Percentiles rank a stretch among this genome's conserved stretches.
Conservation (phyloP, 2,888 invertebrate species). For the Tetranychus piercei region DNA sequence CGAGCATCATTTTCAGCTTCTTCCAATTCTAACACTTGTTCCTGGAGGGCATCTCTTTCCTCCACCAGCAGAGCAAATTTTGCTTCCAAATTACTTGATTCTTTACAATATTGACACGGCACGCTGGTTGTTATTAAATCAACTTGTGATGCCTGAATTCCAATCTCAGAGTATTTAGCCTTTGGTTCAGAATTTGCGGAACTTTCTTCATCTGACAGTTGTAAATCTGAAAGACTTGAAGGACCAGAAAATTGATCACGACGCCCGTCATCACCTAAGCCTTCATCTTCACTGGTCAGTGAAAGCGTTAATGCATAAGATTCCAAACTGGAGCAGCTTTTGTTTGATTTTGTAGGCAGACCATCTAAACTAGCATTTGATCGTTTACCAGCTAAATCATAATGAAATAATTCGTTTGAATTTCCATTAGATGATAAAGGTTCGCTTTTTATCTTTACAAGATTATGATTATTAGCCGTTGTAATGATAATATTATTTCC, state of each 20-base stretch:
- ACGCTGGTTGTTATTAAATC: not conserved
- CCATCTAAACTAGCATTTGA: not conserved
- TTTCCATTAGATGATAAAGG: not conserved
- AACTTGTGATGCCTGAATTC: not conserved
- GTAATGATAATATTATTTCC: too few relatives aligned
- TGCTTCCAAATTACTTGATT: not conserved
- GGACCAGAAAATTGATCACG: slow-evolving; percentile 25
- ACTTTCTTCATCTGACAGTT: slow-evolving; percentile 14
- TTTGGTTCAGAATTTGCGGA: not conserved
- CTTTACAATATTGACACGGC: not conserved
- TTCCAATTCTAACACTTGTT: slow-evolving; percentile 53
- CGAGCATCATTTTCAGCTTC: slow-evolving; percentile 57
- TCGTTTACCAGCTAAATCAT: not conserved
- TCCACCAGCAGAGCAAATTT: not conserved
- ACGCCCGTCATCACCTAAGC: slow-evolving; percentile 24
- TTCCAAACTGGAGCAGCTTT: slow-evolving; percentile 6
- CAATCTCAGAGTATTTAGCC: not conserved
- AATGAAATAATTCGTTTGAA: not conserved
- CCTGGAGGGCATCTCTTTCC: slow-evolving; percentile 35
- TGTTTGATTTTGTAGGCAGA: not conserved
- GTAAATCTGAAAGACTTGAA: slow-evolving; percentile 23
- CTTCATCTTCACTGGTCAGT: slow-evolving; percentile 24
- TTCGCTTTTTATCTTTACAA: not conserved
- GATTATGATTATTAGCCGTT: not conserved
- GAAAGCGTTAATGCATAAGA: slow-evolving; percentile 9